Base-by-base conservation (phyloP, 1,140 invertebrate species). In the Parapsyche elsis region DNA sequence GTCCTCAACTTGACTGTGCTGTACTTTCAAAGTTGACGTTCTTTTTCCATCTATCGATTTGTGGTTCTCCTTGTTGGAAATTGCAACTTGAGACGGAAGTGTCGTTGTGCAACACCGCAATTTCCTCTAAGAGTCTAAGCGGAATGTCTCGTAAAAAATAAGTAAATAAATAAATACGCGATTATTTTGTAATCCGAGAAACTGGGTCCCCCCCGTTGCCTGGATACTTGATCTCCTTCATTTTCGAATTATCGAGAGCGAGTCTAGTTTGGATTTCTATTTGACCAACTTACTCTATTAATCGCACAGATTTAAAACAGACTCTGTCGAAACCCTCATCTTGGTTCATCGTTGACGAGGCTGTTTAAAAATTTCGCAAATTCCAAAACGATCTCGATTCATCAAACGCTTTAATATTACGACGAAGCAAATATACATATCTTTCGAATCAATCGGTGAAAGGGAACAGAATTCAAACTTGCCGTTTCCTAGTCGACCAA, bases 131-230 rank as follows among this genome's bases (percentile, higher is more conserved):
- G 16, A 9, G 57, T 61, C 57, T 61, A 9, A 19, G 16, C 57
- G 57, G 16, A 61, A 61, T 61, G 21, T 67, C 64, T n/a, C 9
- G 23, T 23, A 67, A 67, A 67, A 67, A 23, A 26, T 12, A 64
- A 46, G 12, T 64, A 21, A 64, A 64, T 16, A 67, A 67, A 67
- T 53, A 53, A 53, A 53, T 53, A 53, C 16, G 2, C 49, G 64
- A 67, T 23, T 1, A 67, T 67, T 67, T 67, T 67, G 64, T 30
- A 67, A 67, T 67, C 7, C 64, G n/a, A 61, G 57, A 61, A 61
- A 67, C 64, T 67, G 24, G 21, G 24, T 67, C 24, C n/a, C 9
- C 21, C 23, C 0, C 5, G n/a, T n/a, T n/a, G 24, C 23, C 14
- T 14, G 64, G 10, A 67, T 53, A 53, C 64, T 24, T 24, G 64